Base-by-base conservation (phyloP, 1,140 invertebrate species). In the Conus ventricosus region DNA sequence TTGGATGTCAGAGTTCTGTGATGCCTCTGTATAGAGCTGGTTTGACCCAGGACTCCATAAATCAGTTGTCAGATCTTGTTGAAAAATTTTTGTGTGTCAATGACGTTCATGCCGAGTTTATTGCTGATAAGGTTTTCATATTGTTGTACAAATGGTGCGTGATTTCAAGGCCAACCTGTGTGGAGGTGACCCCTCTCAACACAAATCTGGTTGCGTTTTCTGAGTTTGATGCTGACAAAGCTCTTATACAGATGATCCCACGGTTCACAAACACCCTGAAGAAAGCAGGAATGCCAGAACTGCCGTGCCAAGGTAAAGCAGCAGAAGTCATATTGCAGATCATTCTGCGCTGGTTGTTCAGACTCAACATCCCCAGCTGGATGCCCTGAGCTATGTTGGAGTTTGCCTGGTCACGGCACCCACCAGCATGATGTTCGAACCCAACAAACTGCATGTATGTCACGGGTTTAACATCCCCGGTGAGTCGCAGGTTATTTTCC, bases 401-500 rank as follows among this genome's bases (percentile, higher is more conserved):
- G 88, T 93, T 75, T 93, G 93, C 85, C 84, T 93, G 23, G 81
- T 17, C 13, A 90, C 89, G n/a, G 88, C 92, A 0, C 91, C 92
- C 1, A 91, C 91, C 53, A 90, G 91, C 15, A 87, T 84, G n/a
- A 81, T 90, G 53, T 88, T 88, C 15, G 53, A 83, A n/a, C 55
- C 53, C 8, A 55, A 84, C 5, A 76, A 51, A 11, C 88, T 93
- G 75, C 84, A 88, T 54, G 78, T 92, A 6, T 93, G 93, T 78
- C 90, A 92, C 67, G 93, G 93, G 2, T 71, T 87, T 25, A 93
- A 93, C 84, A 89, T 55, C 10, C 92, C 92, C 5, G 90, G 90
- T 15, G 86, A 91, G 11, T 91, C 91, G 0, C 17, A 88, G 23
- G 92, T 93, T 7, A 63, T 91, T 11, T 89, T 91, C 54, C 91